Evolutionary conservation across 1,140 invertebrate species (phyloP), one percentile per base, ranked within the genome.

Genomic region (Drosophila obscura): DNA sequence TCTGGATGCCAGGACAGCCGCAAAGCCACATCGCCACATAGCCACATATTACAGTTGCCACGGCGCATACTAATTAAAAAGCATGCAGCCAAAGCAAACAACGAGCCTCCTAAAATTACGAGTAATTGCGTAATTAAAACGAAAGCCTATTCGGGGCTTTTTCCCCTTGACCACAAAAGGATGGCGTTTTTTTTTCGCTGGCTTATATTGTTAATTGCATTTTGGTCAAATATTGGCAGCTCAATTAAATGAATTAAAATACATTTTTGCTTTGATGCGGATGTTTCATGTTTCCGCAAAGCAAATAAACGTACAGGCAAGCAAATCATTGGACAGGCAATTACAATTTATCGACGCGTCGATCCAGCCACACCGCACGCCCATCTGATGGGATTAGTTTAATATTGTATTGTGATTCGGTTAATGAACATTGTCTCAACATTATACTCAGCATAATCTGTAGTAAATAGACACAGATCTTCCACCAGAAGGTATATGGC

Each of bases 191-290:
- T 52, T 51, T 59, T 56, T 71, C n/a, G 60, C 66, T 55, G 45
- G 78, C 75, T 63, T 74, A 80, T 79, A 78, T 80, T 85, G 87
- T 87, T 90, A 90, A 90, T 90, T 90, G 83, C 87, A 90, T 90
- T 90, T 73, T 83, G 87, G 87, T 90, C 87, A 83, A 90, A 90
- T 90, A 90, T 88, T 90, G 87, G 82, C 87, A 90, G 87, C 87
- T 90, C 82, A 90, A 90, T 90, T 90, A 90, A 90, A 88, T 83
- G 82, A 90, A 90, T 90, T 90, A 80, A 83, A 90, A 75, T 58
- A 57, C 49, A 75, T 67, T 77, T 68, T 65, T 56, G 64, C 69
- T 73, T 81, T 81, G 77, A 61, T 55, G 56, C 52, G 46, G 19
- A 52, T 35, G 26, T 19, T 39, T 39, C 8, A 24, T 24, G 22